These are phyloP conservation scores for Prunella himalayana DNA, from an alignment of 2,113 vertebrate species.

Conservation along the genomic window DNA sequence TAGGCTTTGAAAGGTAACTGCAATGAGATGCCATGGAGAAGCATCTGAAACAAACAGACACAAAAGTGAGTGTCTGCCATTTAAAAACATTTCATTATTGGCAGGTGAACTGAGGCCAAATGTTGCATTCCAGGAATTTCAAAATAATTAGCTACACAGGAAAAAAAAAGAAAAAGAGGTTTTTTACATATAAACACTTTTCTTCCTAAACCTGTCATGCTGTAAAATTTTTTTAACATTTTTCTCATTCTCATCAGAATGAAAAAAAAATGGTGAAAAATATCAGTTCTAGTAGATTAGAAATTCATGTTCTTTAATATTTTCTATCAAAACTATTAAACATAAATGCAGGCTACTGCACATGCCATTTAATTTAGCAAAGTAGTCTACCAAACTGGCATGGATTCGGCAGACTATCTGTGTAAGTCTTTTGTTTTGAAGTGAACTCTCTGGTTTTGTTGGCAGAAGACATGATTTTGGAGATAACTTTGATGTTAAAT, in stretches of 20 bases:
- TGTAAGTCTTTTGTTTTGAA: background rate
- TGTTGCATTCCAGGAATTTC: background rate
- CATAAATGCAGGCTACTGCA: background rate
- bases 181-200: background rate
- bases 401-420: background rate
- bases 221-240: background rate
- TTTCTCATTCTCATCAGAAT: background rate
- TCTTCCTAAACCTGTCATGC: background rate
- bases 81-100: background rate
- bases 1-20: background rate
- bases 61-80: background rate
- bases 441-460: background rate
- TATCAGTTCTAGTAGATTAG: background rate
- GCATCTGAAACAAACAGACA: background rate
- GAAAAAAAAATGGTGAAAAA: background rate
- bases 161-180: rapidly evolving
- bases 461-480: background rate
- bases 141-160: background rate
- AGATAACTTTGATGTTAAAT: background rate
- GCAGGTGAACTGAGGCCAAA: background rate
- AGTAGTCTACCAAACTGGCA: background rate
- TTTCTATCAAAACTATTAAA: background rate
- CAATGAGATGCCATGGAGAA: background rate
- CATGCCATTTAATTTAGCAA: background rate
- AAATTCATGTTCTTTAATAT: background rate